Base-by-base conservation (phyloP, 2,888 invertebrate species). In the Agrilus cyanescens region DNA sequence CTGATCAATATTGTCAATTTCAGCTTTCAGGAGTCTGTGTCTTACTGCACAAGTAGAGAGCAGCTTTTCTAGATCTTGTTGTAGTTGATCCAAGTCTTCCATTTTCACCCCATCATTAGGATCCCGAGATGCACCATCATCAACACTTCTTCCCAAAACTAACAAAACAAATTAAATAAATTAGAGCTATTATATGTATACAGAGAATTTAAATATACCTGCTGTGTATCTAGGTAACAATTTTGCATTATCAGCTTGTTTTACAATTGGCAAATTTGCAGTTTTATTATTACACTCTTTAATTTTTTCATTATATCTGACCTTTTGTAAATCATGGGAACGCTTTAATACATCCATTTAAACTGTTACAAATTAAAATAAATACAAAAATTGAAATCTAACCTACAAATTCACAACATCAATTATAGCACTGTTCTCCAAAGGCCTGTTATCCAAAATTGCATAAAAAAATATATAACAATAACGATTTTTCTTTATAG, bases 1-100 rank as follows among this genome's bases (percentile, higher is more conserved):
- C 36, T 70, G 71, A 51, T 84, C 83, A 46, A 83, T 71, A 50
- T 73, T 76, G 38, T 82, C 76, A 45, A 82, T 79, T 67, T 87
- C 85, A 2, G 78, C 73, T 54, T 82, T 82, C n/a, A 94, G 74
- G 46, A 81, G 78, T 52, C 88, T 74, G 51, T 82, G 75, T 43
- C 93, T 73, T 12, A 89, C 76, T 0, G 88, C 88, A 40, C 85
- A 85, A 39, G 83, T 83, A 0, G 88, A 85, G 16, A 94, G 71
- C 38, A 94, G 69, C 15, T 82, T 81, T 66, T 95, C 94, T 39
- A 94, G 66, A 62, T 95, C 94, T 39, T 83, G 68, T 62, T 95
- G 94, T 8, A 95, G 68, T 2, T 78, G 75, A 62, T 94, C 91
- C 37, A 94, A 69, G 60, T 95, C 93, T 55, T 94, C 93, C 72